Evolutionary conservation across 2,888 invertebrate species (phyloP), one percentile per base, ranked within the genome.

Genomic region (Sminthurides aquaticus): DNA sequence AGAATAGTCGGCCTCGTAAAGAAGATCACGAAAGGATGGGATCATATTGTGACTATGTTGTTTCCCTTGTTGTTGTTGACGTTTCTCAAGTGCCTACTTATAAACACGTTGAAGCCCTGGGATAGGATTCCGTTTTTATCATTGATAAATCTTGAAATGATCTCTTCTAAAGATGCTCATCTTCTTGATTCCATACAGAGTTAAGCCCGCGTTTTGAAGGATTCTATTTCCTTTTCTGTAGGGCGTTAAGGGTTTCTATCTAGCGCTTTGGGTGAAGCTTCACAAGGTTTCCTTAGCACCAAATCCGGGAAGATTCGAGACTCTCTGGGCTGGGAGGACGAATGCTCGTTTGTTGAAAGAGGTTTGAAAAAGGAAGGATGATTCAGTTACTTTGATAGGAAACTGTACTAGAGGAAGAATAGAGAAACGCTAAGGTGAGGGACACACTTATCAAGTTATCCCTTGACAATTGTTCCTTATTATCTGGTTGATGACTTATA

Each of bases 1-100:
- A 49, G 64, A 65, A 60, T 64, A 64, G 57, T 64, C 64, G 62
- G 65, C 43, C 65, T 64, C 67, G 49, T 63, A 65, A 63, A 65
- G 67, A 57, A 65, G 60, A 29, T 71, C 69, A 52, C 71, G 67
- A 63, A 71, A 71, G 27, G 70, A 60, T 49, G 73, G 71, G 57
- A 73, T 57, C 73, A 71, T 73, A 34, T 15, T 34, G 43, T 34
- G 5, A 34, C 43, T n/a, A n/a, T n/a, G n/a, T n/a, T n/a, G n/a
- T n/a, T n/a, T n/a, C 43, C 43, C 43, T 34, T 5, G 8, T 15
- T 15, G 5, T 5, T 34, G 8, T 34, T 15, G 43, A 11, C 8
- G 43, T 34, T 15, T 15, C 8, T 5, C 43, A 34, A 34, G 43
- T 34, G 43, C 43, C 5, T 34, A 15, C 15, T 15, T 34, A 5